phyloP scores from a whole-genome alignment of 2,113 vertebrate species.

The Polypterus bichir region DNA sequence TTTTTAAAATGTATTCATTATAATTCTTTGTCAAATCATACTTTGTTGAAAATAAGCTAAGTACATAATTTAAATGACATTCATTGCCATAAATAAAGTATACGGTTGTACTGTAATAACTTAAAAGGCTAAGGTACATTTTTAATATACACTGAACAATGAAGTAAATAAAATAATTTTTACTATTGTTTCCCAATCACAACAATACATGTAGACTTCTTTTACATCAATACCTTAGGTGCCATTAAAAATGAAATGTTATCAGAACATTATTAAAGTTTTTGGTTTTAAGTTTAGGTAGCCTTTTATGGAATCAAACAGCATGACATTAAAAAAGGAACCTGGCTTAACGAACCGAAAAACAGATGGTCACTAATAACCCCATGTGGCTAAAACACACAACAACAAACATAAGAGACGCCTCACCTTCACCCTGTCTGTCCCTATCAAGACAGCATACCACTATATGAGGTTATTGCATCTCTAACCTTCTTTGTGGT shows the following conservation, averaged over 20 bases:
- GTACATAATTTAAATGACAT: too few relatives aligned
- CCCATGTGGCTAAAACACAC: slow-evolving; percentile 55
- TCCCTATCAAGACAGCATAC: slow-evolving; percentile 30
- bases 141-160: too few relatives aligned
- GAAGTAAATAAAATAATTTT: too few relatives aligned
- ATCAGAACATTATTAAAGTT: slow-evolving; percentile 21
- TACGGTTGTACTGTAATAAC: too few relatives aligned
- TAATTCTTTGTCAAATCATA: too few relatives aligned
- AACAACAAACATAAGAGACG: slow-evolving; percentile 47
- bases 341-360: slow-evolving; percentile 36
- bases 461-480: slow-evolving; percentile 52
- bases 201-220: too few relatives aligned
- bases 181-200: too few relatives aligned
- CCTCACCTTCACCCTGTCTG: slow-evolving; percentile 49
- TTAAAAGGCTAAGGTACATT: too few relatives aligned
- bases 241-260: slow-evolving; percentile 22
- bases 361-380: slow-evolving; percentile 62
- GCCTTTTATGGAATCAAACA: slow-evolving; percentile 29
- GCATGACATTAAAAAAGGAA: slow-evolving; percentile 29
- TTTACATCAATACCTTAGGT: too few relatives aligned
- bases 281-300: slow-evolving; percentile 23
- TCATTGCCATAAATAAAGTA: too few relatives aligned
- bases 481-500: slow-evolving; percentile 38
- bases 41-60: too few relatives aligned
- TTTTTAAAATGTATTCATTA: too few relatives aligned